Conservation (phyloP, 1,140 invertebrate species). For the Cheumatopsyche charites region DNA sequence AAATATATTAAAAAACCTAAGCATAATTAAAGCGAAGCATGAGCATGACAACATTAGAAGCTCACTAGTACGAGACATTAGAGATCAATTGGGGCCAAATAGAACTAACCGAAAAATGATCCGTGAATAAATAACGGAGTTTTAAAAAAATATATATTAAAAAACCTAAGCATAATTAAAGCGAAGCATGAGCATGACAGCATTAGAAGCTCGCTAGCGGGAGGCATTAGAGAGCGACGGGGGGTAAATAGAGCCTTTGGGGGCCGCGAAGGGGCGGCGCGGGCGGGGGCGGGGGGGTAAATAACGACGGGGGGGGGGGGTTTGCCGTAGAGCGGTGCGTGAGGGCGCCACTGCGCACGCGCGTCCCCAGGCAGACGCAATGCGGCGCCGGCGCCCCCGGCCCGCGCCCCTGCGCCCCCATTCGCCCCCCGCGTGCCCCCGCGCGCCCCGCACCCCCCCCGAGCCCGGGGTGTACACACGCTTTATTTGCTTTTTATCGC, state of each 20-base stretch:
- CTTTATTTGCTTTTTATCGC: constrained; percentile 10
- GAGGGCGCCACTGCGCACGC: constrained; percentile 2
- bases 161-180: no score
- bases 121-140: no score
- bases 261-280: background rate
- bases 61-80: no score
- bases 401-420: background rate
- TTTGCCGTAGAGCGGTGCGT: background rate
- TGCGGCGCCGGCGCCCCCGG: constrained; percentile 2
- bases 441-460: background rate
- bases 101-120: no score
- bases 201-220: no score
- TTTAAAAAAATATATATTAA: no score
- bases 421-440: background rate
- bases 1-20: no score
- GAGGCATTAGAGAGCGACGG: background rate
- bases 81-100: no score
- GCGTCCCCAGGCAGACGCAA: constrained; percentile 36
- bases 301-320: background rate
- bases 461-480: background rate
- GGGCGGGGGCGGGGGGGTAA: background rate
- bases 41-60: no score
- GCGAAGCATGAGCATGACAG: no score
- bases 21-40: no score
- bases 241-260: background rate